Evolutionary conservation across 2,113 vertebrate species (phyloP), one percentile per base, ranked within the genome.

Genomic region (Dromaius novaehollandiae): DNA sequence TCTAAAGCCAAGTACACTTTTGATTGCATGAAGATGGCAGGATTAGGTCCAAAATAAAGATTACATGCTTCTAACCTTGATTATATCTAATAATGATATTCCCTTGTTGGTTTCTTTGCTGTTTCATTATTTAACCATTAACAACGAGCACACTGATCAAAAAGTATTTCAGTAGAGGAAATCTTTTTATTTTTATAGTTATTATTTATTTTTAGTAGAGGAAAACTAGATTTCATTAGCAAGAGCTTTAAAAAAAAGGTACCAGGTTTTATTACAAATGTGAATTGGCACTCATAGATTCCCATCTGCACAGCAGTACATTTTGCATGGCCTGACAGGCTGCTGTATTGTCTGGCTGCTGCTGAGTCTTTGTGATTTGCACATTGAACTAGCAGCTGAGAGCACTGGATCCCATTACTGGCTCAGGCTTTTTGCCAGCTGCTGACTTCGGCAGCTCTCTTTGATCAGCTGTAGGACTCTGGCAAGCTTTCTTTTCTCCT

Each of bases 361-460:
- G 88, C 1, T 55, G 89, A 13, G 64, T 9, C 70, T 69, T 25
- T 89, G 79, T 0, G 1, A 38, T 85, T 25, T 55, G 53, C 74
- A 63, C 17, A 9, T 0, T 0, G 9, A 56, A 50, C 9, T 13
- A 36, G 26, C 34, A 69, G 40, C 3, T 40, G 60, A 77, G 60
- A 77, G 75, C 53, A 56, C 77, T 69, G 82, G 69, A 32, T 10
- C 63, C 20, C 2, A 3, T 38, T 7, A 40, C 34, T 1, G 51
- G 70, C 78, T 76, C 85, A 34, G 58, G 82, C 87, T 78, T 55
- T 42, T 71, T 46, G 77, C 74, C 94, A 95, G 86, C 89, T 95
- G 86, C 74, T 78, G 81, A 6, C 81, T 75, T 53, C 40, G 70
- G 74, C 50, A 76, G 84, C 51, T 82, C 40, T 55, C 91, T 88